A percentile compares a stretch with the other conserved stretches of the same genome.
These are phyloP conservation scores for Uropsilus gracilis DNA, from an alignment of 2,113 vertebrate genomes.

Conservation along the genomic window DNA sequence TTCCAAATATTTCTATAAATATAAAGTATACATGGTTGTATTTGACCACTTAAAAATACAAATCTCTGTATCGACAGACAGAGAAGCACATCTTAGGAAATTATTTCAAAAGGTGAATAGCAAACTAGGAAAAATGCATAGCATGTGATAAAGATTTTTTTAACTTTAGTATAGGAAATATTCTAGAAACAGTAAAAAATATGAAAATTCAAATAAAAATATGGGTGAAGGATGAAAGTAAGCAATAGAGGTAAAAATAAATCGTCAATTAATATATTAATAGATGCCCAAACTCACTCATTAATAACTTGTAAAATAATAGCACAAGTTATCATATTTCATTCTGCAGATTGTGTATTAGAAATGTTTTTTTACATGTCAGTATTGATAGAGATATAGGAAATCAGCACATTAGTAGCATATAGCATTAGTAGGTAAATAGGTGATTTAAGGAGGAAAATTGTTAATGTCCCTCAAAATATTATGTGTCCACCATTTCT, in stretches of 20 bases:
- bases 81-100: neutral
- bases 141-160: neutral
- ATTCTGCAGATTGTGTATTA: neutral
- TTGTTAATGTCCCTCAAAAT: neutral
- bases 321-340: constrained; percentile 5
- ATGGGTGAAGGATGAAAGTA: neutral
- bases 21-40: neutral
- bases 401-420: neutral
- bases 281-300: neutral
- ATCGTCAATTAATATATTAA: constrained; percentile 12
- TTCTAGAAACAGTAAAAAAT: constrained; percentile 40
- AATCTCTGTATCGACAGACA: neutral
- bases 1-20: neutral
- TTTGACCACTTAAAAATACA: constrained; percentile 23
- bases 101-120: constrained; percentile 13
- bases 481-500: neutral
- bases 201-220: constrained; percentile 28
- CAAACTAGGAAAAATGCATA: neutral
- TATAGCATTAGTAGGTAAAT: neutral
- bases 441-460: neutral
- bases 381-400: neutral
- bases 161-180: neutral
- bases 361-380: constrained; percentile 6
- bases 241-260: neutral
- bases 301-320: constrained; percentile 2